Conservation (phyloP, 2,113 vertebrate species). For the Sisor rabdophorus region DNA sequence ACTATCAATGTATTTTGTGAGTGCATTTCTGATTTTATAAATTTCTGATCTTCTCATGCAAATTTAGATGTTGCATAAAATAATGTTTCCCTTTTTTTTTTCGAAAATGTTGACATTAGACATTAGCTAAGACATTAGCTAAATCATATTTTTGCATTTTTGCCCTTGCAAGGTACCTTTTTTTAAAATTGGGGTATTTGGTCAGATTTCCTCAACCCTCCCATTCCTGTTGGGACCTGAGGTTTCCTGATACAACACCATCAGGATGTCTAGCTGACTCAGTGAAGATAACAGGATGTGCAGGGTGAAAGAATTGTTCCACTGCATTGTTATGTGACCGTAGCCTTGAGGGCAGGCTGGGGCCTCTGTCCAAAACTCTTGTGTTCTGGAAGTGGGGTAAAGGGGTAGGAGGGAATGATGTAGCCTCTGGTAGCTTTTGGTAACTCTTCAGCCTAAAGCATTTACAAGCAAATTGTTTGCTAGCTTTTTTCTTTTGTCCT, state of each 20-base stretch:
- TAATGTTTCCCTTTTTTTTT: background rate
- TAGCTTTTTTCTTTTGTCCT: constrained; percentile 44
- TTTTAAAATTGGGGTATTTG: constrained; percentile 31
- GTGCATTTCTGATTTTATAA: constrained; percentile 60
- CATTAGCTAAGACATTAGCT: background rate
- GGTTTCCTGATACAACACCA: constrained; percentile 24
- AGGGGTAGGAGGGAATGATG: constrained; percentile 1
- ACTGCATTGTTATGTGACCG: constrained; percentile 48
- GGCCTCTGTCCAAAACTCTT: constrained; percentile 32
- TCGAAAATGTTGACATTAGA: background rate
- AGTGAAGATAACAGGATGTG: constrained; percentile 43
- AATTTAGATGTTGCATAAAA: background rate
- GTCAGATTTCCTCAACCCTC: constrained; percentile 33
- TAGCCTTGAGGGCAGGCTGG: constrained; percentile 46
- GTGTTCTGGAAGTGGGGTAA: constrained; percentile 34
- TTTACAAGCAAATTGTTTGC: constrained; percentile 49
- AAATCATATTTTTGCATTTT: background rate
- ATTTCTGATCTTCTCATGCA: background rate
- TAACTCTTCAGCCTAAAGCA: constrained; percentile 33
- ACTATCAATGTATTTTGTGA: constrained; percentile 98
- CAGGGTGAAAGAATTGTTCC: constrained; percentile 31
- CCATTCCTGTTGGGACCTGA: constrained; percentile 37
- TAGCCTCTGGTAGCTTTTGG: constrained; percentile 40
- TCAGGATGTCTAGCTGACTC: constrained; percentile 37
- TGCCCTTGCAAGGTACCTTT: constrained; percentile 24